Base-by-base conservation (phyloP, 2,113 vertebrate genomes). In the Carettochelys insculpta region DNA sequence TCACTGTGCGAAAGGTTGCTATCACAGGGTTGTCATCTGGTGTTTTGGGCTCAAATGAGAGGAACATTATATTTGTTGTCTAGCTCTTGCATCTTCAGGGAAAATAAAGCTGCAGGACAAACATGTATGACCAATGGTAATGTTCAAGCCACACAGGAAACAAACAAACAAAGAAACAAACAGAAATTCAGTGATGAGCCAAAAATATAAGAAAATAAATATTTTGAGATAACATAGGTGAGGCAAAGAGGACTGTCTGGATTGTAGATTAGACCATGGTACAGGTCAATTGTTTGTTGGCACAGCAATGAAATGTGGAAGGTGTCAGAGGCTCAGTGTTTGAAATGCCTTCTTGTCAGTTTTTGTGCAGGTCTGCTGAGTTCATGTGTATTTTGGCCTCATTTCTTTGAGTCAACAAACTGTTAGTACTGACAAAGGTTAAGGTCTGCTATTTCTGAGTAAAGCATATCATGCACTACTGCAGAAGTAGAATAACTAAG, bases 361-460 rank as follows among this genome's bases (percentile, higher is more conserved):
- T 25, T 71, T 71, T 56, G 4, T 48, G 80, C 22, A 20, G n/a
- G 34, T 73, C 48, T 85, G 52, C 24, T 27, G 45, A 79, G 19
- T 87, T 77, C 53, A 85, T 85, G 83, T 8, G 2, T 13, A 79
- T 10, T 50, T 50, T 73, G 31, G 41, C 52, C 73, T 90, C 90
- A 91, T 79, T 94, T 94, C 52, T 88, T 87, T 79, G 88, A 92
- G 53, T 80, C 80, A 92, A 83, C 58, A 92, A 75, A 83, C 27
- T 38, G 61, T 25, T 10, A 87, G 76, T 89, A 77, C 48, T 85
- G 78, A 86, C 24, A 94, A 83, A 90, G 77, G 83, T 89, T 83
- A 92, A 94, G 87, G 90, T 65, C 85, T 68, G 54, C 47, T 85
- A 48, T 24, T 88, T 77, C 82, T 83, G 34, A 88, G 61, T 3